phyloP scores from a whole-genome alignment of 2,888 invertebrate genomes.

The Rhingia rostrata region DNA sequence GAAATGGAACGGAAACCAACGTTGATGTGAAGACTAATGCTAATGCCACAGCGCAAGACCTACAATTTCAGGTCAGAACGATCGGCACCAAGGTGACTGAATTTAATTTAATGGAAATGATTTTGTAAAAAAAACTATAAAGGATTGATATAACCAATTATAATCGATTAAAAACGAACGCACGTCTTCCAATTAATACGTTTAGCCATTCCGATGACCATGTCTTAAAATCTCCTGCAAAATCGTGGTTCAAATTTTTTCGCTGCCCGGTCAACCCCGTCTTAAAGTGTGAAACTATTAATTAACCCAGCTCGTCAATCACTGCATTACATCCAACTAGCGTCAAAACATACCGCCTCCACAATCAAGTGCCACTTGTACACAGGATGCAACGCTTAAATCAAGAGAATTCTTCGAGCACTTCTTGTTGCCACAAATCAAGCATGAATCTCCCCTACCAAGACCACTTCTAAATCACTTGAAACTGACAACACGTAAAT shows the following conservation, averaged over 20 bases:
- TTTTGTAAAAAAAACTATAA: conserved; percentile 72
- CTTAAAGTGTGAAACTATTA: no score
- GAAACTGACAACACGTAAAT: conserved; percentile 38
- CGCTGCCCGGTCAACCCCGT: no score
- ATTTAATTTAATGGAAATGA: conserved; percentile 85
- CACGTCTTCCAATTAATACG: no score
- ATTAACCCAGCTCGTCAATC: no score
- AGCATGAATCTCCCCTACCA: not conserved
- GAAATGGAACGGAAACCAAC: conserved; percentile 99
- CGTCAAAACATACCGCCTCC: no score
- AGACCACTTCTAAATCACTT: conserved; percentile 45
- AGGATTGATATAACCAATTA: no score
- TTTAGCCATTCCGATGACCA: no score
- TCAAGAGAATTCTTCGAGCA: not conserved
- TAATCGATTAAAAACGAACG: no score
- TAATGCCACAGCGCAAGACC: conserved; percentile 96
- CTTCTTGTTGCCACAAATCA: not conserved
- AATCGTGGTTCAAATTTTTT: no score
- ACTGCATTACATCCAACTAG: no score
- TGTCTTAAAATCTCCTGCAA: no score
- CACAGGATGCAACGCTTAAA: not conserved
- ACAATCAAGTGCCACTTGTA: no score
- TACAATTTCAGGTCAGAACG: conserved; percentile 97
- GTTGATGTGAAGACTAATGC: conserved; percentile 99
- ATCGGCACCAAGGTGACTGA: conserved; percentile 99